phyloP scores from a whole-genome alignment of 2,888 invertebrate species.

The Agriopis aurantiaria region DNA sequence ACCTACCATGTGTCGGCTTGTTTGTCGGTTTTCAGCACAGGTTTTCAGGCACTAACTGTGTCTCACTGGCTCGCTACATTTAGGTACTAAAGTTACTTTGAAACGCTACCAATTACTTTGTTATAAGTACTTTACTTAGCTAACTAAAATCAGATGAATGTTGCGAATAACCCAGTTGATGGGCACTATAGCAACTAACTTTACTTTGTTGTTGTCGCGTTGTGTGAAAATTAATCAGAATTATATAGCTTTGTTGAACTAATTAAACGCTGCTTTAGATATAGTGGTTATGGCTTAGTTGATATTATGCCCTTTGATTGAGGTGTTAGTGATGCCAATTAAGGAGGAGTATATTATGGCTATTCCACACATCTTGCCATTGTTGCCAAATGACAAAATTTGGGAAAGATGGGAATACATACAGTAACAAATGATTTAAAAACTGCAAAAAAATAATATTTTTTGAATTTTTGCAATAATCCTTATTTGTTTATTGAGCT shows the following conservation, averaged over 20 bases:
- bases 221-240: slow-evolving; percentile 13
- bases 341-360: no score
- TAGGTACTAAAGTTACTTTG: background rate
- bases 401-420: no score
- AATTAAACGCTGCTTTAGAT: background rate
- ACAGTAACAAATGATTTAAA: no score
- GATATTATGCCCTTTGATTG: background rate
- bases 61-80: background rate
- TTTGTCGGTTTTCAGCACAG: background rate
- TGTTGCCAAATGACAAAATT: no score
- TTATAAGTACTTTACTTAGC: background rate
- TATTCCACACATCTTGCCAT: no score
- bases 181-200: background rate
- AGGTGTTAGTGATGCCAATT: no score
- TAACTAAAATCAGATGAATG: slow-evolving; percentile 16
- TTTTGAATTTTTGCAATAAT: no score
- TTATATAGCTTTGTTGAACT: background rate
- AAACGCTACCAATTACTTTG: slow-evolving; percentile 1
- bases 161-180: slow-evolving; percentile 5
- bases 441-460: no score
- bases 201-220: slow-evolving; percentile 10
- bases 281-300: background rate
- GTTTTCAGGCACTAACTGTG: background rate
- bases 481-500: no score
- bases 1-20: background rate